Evolutionary conservation across 2,888 invertebrate genomes (phyloP).

Genomic region (Nycteola revayana): DNA sequence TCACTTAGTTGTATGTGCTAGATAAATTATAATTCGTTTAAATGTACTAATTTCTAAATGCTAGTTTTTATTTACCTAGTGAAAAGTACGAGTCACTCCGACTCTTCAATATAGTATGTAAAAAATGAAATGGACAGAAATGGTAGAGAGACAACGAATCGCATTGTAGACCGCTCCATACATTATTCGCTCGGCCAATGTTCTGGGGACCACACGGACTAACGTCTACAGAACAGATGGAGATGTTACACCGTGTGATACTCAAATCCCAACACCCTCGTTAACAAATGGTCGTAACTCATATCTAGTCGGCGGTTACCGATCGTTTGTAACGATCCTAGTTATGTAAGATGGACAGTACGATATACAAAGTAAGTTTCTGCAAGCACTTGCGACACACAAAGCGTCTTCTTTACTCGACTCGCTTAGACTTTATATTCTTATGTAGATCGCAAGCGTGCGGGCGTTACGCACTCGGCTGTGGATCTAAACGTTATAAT

Average conservation of each 20-base stretch:
- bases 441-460: conserved; percentile 41
- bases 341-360: conserved; percentile 73
- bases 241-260: conserved; percentile 47
- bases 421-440: conserved; percentile 37
- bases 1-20: too few species aligned
- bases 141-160: conserved; percentile 22
- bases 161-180: conserved; percentile 31
- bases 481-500: conserved; percentile 51
- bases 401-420: conserved; percentile 49
- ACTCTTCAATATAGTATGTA: not conserved
- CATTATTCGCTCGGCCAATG: conserved; percentile 28
- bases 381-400: conserved; percentile 79
- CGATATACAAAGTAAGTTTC: conserved; percentile 69
- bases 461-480: conserved; percentile 61
- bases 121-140: conserved; percentile 4
- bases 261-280: conserved; percentile 43
- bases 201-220: conserved; percentile 45
- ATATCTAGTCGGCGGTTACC: conserved; percentile 43
- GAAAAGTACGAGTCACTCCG: too few species aligned
- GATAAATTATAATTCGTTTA: too few species aligned
- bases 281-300: conserved; percentile 55
- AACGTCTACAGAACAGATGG: conserved; percentile 27
- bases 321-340: conserved; percentile 50
- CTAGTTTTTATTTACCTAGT: too few species aligned
- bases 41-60: too few species aligned